Evolutionary conservation across 2,888 invertebrate species (phyloP).

Genomic region (Euclidia mi): DNA sequence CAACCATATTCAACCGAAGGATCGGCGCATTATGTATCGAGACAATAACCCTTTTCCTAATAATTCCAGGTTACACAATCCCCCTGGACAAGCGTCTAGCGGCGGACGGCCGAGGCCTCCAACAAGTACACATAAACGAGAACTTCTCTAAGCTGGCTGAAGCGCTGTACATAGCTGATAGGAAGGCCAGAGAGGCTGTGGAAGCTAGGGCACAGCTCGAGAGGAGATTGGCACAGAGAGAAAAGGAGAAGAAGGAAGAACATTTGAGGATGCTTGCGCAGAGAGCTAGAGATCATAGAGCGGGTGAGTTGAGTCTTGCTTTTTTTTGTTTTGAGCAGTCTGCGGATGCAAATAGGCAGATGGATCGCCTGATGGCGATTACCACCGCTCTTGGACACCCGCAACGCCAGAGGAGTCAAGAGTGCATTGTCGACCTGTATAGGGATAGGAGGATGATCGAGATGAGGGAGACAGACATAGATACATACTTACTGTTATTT

Average conservation of each 20-base stretch:
- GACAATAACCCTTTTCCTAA: too few relatives aligned
- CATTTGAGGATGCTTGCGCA: conserved; percentile 97
- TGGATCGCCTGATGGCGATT: too few relatives aligned
- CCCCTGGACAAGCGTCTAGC: conserved; percentile 99
- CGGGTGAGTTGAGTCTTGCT: conserved; percentile 95
- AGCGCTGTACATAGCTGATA: conserved; percentile 98
- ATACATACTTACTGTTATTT: too few relatives aligned
- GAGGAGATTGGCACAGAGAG: conserved; percentile 98
- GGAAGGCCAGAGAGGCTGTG: conserved; percentile 98
- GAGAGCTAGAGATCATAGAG: conserved; percentile 98
- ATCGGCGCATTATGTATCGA: too few relatives aligned
- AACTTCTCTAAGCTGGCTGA: conserved; percentile 99
- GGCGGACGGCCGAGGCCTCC: conserved; percentile 99
- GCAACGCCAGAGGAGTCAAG: too few relatives aligned
- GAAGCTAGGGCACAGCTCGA: conserved; percentile 99
- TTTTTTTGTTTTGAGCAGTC: neutral
- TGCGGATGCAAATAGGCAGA: neutral
- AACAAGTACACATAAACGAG: conserved; percentile 99
- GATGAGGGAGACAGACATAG: too few relatives aligned
- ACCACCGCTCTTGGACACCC: too few relatives aligned
- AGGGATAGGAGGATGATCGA: too few relatives aligned
- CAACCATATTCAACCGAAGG: too few relatives aligned
- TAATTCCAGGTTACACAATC: conserved; percentile 95
- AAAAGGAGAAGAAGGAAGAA: conserved; percentile 99
- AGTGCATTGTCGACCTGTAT: too few relatives aligned